These are phyloP conservation scores for Eupithecia pulchellata DNA, from an alignment of 2,888 invertebrate genomes.

Conservation along the genomic window DNA sequence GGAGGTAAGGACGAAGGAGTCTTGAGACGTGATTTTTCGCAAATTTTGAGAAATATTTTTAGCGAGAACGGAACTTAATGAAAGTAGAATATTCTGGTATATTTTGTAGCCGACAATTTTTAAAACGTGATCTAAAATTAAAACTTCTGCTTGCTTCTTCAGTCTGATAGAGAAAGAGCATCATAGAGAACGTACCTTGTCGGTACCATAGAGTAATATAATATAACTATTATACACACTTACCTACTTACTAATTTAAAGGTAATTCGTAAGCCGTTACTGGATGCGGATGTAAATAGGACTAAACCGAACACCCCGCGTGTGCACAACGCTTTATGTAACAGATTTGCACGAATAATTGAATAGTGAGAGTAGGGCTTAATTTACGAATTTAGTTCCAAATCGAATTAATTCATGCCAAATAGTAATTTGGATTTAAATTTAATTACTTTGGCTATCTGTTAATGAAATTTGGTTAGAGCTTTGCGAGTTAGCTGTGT, in stretches of 20 bases:
- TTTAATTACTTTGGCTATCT: conserved; percentile 28
- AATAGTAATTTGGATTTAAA: conserved; percentile 32
- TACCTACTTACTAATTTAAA: background rate
- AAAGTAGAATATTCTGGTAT: background rate
- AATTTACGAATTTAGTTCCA: conserved; percentile 33
- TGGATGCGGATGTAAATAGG: conserved; percentile 3
- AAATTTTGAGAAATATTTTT: background rate
- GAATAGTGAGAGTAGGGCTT: conserved; percentile 38
- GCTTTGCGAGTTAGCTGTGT: conserved; percentile 14
- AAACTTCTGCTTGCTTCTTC: background rate
- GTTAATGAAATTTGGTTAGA: conserved; percentile 24
- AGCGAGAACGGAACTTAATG: background rate
- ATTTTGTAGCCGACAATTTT: background rate
- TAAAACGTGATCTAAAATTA: background rate
- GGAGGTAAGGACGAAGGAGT: background rate
- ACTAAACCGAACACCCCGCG: background rate
- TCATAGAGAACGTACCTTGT: background rate
- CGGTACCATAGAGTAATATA: background rate
- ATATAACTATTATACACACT: too few species aligned
- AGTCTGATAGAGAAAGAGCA: background rate
- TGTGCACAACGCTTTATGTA: conserved; percentile 50
- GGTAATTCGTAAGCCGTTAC: background rate
- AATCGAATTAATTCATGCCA: conserved; percentile 33
- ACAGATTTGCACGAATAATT: conserved; percentile 44
- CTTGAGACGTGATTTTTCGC: background rate